Percentiles rank a stretch among this genome's conserved stretches.
phyloP scores from a whole-genome alignment of 2,888 invertebrate genomes.

The Conchocele bisecta region DNA sequence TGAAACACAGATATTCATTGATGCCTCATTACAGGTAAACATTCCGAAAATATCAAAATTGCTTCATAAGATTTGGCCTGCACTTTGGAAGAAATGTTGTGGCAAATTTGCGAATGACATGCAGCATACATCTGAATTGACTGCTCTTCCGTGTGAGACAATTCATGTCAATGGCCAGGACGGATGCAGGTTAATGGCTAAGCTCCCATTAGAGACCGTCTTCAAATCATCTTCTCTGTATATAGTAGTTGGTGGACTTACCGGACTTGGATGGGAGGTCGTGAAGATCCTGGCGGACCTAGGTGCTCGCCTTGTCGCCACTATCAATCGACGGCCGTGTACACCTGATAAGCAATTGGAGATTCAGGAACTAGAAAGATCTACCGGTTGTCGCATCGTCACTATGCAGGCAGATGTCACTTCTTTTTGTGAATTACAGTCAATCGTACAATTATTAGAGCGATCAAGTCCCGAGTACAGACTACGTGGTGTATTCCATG shows the following conservation, averaged over 20 bases:
- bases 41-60: no score
- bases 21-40: no score
- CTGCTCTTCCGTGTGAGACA: no score
- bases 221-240: no score
- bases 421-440: conserved; percentile 33
- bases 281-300: conserved; percentile 52
- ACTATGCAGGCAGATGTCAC: conserved; percentile 60
- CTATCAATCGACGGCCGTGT: conserved; percentile 51
- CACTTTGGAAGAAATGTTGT: no score
- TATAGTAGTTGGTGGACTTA: conserved; percentile 64
- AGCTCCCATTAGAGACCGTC: no score
- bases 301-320: conserved; percentile 60
- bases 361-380: conserved; percentile 34
- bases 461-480: conserved; percentile 18
- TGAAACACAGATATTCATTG: no score
- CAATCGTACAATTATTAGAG: conserved; percentile 33
- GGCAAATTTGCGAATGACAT: no score
- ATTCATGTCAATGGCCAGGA: no score
- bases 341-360: conserved; percentile 33
- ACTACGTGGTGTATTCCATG: conserved; percentile 70
- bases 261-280: conserved; percentile 67
- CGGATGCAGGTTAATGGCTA: no score
- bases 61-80: no score
- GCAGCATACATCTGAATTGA: no score
- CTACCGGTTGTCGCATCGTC: conserved; percentile 41